Evolutionary conservation across 2,113 vertebrate species (phyloP), one percentile per base, ranked within the genome.

Genomic region (Menura novaehollandiae): DNA sequence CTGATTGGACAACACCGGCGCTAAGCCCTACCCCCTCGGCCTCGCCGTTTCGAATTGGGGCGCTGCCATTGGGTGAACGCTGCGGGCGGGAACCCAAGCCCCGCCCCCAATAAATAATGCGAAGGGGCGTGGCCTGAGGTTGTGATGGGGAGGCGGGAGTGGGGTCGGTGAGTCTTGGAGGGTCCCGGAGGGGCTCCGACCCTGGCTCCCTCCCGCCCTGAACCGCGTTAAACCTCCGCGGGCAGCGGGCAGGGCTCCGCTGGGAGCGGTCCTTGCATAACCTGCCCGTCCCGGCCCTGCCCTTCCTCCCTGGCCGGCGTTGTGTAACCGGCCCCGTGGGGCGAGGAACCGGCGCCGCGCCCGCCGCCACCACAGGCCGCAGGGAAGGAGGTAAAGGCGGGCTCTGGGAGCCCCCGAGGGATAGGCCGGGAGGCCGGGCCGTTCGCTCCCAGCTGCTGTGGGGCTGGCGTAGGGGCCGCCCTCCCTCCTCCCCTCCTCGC

Each of bases 71-170:
- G 86, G 2, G 26, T 6, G 12, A 58, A 17, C 10, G 15, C 59
- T 33, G 51, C 21, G 17, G 59, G 76, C 58, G 51, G 67, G 59
- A 66, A 33, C 0, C 0, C 2, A 11, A 19, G 35, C 32, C 37
- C 20, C 43, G 21, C 51, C 58, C 13, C 8, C 17, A 0, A 0
- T 0, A 0, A 2, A 7, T 2, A 0, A 0, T 3, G 15, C 6
- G 10, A 10, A 5, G n/a, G 41, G 58, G 49, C 0, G n/a, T 0
- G 26, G 26, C 32, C 15, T 19, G 22, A 5, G 15, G 32, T 1
- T 2, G 51, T 3, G 13, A 3, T 2, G 16, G 3, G 11, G 26
- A 2, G 20, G 66, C 1, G 41, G 64, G 55, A 11, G 47, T 2
- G 8, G 28, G 15, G 15, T 1, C 1, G 11, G n/a, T n/a, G n/a